A percentile compares a stretch with the other conserved stretches of the same genome.
Conservation (phyloP, 2,797 vertebrate genomes). For the Sibirionetta formosa region DNA sequence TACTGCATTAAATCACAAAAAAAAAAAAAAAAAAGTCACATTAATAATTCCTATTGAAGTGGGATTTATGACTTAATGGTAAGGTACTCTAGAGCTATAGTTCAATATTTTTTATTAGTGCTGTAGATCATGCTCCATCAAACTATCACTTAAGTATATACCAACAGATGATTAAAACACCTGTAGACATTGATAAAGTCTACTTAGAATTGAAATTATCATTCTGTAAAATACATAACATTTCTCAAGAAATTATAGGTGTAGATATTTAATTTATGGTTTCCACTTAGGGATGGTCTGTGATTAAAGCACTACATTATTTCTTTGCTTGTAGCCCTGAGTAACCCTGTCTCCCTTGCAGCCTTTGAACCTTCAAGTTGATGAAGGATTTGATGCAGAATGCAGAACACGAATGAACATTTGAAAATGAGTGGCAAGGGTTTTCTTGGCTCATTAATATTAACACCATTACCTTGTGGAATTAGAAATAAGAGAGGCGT, state of each 20-base stretch:
- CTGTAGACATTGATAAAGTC: background rate
- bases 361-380: background rate
- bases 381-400: background rate
- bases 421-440: background rate
- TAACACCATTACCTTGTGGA: background rate
- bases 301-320: background rate
- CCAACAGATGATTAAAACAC: background rate
- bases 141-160: background rate
- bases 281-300: background rate
- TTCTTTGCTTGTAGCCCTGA: background rate
- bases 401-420: background rate
- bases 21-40: background rate
- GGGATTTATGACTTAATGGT: background rate
- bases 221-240: background rate
- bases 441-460: slow-evolving; percentile 28
- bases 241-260: background rate
- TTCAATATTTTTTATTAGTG: slow-evolving; percentile 7
- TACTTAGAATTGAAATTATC: background rate
- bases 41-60: background rate
- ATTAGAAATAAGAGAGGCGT: background rate
- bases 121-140: background rate
- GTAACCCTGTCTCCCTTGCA: background rate
- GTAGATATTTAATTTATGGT: background rate
- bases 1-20: slow-evolving; percentile 20
- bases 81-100: background rate